Conservation (phyloP, 2,113 vertebrate genomes). For the Athene cunicularia region DNA sequence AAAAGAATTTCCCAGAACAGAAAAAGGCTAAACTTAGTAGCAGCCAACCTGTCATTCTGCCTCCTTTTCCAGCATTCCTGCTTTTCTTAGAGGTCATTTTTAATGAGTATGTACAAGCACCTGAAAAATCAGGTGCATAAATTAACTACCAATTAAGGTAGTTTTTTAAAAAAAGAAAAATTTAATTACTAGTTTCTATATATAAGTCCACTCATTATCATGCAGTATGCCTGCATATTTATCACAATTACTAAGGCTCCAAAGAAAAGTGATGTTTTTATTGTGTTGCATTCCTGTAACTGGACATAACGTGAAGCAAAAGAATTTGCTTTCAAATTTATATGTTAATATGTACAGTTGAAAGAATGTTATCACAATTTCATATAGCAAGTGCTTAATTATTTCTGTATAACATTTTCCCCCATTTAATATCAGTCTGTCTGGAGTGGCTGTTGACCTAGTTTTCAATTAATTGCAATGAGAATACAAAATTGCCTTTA, state of each 20-base stretch:
- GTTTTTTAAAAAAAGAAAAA: constrained; percentile 9
- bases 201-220: constrained; percentile 67
- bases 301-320: neutral
- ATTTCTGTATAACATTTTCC: constrained; percentile 29
- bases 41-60: constrained; percentile 17
- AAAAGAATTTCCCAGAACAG: constrained; percentile 10
- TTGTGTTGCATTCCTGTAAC: constrained; percentile 30
- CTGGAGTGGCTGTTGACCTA: constrained; percentile 77
- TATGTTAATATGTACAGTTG: constrained; percentile 8
- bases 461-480: constrained; percentile 81
- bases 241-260: constrained; percentile 44
- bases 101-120: constrained; percentile 71
- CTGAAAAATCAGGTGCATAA: constrained; percentile 77
- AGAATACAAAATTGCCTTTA: constrained; percentile 65
- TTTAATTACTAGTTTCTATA: constrained; percentile 73
- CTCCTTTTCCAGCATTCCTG: constrained; percentile 28
- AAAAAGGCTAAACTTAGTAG: constrained; percentile 24
- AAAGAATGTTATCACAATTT: constrained; percentile 22
- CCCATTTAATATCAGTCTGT: constrained; percentile 40
- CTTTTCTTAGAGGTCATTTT: constrained; percentile 71
- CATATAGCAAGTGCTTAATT: constrained; percentile 48
- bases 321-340: constrained; percentile 19
- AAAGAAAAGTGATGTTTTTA: constrained; percentile 39
- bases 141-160: constrained; percentile 78
- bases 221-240: constrained; percentile 42